Base-by-base conservation (phyloP, 2,888 invertebrate genomes). In the Allygus modestus region DNA sequence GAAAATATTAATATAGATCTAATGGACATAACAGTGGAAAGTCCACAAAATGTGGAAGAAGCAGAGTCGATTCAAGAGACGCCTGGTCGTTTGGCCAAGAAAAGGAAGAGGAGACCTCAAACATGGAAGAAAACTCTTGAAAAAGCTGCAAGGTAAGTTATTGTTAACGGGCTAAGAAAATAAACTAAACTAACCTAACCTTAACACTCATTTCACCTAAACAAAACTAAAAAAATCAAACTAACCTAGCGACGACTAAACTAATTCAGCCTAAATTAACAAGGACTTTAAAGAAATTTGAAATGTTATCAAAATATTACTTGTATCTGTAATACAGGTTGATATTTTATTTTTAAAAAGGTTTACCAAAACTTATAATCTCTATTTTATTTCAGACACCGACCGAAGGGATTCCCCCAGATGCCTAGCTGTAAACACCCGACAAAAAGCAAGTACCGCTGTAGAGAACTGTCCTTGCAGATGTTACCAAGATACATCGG, bases 381-480 rank as follows among this genome's bases (percentile, higher is more conserved):
- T 75, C 37, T 33, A 28, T 81, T 51, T 54, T 81, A 23, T 81
- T 82, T 41, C 83, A 73, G 83, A 23, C 33, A 83, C 31, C 20
- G 17, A 31, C 31, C 83, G 2, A 83, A 83, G 26, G 82, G 23
- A 37, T 37, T 83, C 23, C 83, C 83, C n/a, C 9, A n/a, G 17
- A 11, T 83, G 15, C 83, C 83, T 17, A 46, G 26, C 26, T 83
- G 83, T 31, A 41, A 75, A n/a, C 83, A 83, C n/a, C 7, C 20
- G 37, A 54, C n/a, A 12, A 26, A 73, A 4, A 83, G 54, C 83
- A 51, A 23, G 51, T 73, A 33, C 31, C 17, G 23, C 11, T 83
- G 83, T 54, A 1, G 7, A 15, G 82, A 82, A 23, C 83, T 83
- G 17, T 75, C 73, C 12, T 0, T 83, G 58, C 73, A 73, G 83